These are phyloP conservation scores for Epinephelus awoara DNA, from an alignment of 2,797 vertebrate genomes.

Conservation along the genomic window DNA sequence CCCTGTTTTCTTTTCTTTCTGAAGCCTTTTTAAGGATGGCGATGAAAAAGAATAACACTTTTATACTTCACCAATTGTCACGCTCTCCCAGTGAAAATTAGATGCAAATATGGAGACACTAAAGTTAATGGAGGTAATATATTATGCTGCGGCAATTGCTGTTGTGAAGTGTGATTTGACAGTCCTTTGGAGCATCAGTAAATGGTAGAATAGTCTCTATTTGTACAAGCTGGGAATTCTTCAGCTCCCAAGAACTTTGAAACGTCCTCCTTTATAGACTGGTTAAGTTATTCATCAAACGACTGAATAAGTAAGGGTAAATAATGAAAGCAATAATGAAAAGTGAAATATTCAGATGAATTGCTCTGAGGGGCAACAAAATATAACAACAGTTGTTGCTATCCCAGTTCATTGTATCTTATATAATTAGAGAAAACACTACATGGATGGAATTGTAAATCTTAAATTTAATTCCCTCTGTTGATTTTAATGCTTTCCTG, in stretches of 20 bases:
- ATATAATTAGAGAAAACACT: conserved; percentile 14
- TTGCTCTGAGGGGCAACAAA: background rate
- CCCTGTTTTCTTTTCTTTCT: conserved; percentile 25
- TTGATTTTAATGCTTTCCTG: background rate
- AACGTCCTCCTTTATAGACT: background rate
- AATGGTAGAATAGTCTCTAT: conserved; percentile 28
- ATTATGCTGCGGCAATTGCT: conserved; percentile 39
- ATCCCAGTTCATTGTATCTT: conserved; percentile 17
- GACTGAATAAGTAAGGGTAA: background rate
- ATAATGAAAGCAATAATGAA: conserved; percentile 32
- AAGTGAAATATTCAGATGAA: conserved; percentile 30
- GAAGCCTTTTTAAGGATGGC: conserved; percentile 25
- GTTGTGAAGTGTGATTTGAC: conserved; percentile 28
- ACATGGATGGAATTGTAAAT: conserved; percentile 8
- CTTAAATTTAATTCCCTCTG: background rate
- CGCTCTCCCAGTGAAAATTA: conserved; percentile 51
- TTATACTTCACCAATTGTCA: conserved; percentile 46
- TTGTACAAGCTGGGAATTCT: conserved; percentile 30
- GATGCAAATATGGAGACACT: conserved; percentile 53
- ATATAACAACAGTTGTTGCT: conserved; percentile 13
- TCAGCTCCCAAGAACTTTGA: conserved; percentile 19
- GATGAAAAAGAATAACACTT: conserved; percentile 40
- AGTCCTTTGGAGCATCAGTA: conserved; percentile 25
- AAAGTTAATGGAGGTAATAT: conserved; percentile 40
- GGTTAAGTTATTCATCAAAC: conserved; percentile 19